Base-by-base conservation (phyloP, 2,797 vertebrate genomes). In the Acipenser oxyrinchus region DNA sequence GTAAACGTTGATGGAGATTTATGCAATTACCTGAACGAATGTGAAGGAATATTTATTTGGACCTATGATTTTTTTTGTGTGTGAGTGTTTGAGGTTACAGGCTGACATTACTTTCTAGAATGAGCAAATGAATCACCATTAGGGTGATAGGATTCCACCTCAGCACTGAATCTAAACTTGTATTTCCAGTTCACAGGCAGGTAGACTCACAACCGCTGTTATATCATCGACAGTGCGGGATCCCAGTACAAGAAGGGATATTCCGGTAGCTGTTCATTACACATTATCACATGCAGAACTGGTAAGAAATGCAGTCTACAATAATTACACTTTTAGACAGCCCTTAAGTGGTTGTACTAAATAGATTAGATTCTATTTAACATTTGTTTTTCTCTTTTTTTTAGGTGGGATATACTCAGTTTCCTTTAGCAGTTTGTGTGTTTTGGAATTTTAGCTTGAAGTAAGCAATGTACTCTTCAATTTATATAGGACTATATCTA, bases 371-470 rank as follows among this genome's bases (percentile, higher is more conserved):
- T 6, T 66, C 37, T n/a, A 59, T 58, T 18, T 6, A 48, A 65
- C 49, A 23, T 48, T 64, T 15, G 48, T 53, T 53, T 55, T 53
- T 66, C 13, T 10, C 18, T 59, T 53, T 6, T 65, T 76, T 84
- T 7, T 77, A 90, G 89, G 80, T 70, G 71, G 74, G 76, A 62
- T 74, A 81, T 74, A 81, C 78, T 13, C 81, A 76, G 68, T 72
- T 62, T 70, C 67, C 75, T 57, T 74, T 66, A 59, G 82, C 86
- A 59, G 67, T 83, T 61, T 92, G 90, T 71, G 86, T 80, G 62
- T 92, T 91, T 75, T 92, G 88, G 89, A 83, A 90, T 81, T 85
- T 88, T 77, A 87, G 75, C 74, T 72, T 79, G 23, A 83, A 73
- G 90, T 91, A 85, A 89, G 90, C 83, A 79, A 75, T 50, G 18